A percentile compares a stretch with the other conserved stretches of the same genome.
Conservation (phyloP, 2,113 vertebrate species). For the Ceratotherium simum region DNA sequence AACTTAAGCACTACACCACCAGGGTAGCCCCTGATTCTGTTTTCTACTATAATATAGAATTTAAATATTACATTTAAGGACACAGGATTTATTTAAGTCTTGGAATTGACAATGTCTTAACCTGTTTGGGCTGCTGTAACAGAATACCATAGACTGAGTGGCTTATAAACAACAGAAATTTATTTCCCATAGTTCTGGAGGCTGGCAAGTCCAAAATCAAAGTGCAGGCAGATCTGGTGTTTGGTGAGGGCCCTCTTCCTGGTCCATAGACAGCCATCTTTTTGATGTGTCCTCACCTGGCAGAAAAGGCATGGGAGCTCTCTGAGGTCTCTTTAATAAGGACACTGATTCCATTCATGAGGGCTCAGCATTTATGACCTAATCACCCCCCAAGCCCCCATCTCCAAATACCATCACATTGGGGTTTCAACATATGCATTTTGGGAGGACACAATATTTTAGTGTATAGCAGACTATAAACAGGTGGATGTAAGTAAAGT, state of each 20-base stretch:
- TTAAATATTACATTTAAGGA: background rate
- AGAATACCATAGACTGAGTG: background rate
- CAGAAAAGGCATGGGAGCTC: background rate
- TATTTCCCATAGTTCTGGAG: background rate
- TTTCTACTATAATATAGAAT: background rate
- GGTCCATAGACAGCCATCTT: background rate
- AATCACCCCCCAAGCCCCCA: background rate
- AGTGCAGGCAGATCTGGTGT: rapidly evolving
- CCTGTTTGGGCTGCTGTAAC: background rate
- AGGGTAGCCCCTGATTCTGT: background rate
- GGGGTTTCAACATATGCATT: background rate
- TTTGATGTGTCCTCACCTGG: background rate
- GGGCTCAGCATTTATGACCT: too few relatives aligned
- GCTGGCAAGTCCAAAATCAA: background rate
- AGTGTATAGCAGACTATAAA: background rate
- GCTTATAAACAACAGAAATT: background rate
- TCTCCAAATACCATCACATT: background rate
- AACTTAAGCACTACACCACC: too few relatives aligned
- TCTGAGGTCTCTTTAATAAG: background rate
- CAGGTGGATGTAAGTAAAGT: background rate
- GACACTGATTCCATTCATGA: background rate
- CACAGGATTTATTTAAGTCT: background rate
- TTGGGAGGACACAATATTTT: background rate
- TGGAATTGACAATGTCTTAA: background rate
- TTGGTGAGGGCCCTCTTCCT: background rate